A percentile compares a stretch with the other conserved stretches of the same genome.
phyloP scores from a whole-genome alignment of 2,113 vertebrate species.

The Lagopus muta region DNA sequence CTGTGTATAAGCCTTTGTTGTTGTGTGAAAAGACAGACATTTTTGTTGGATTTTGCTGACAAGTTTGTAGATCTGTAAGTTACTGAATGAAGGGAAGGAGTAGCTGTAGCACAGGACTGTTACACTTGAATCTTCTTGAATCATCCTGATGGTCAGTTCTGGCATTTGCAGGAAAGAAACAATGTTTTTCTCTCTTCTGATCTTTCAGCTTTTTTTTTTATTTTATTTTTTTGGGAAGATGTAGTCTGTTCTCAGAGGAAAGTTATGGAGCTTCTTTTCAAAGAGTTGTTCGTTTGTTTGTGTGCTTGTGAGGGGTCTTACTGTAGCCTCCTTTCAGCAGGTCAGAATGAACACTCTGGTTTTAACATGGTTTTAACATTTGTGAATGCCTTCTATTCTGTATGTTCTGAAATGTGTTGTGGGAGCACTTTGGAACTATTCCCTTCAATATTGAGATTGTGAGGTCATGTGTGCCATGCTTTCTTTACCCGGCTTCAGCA shows the following conservation, averaged over 20 bases:
- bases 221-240: no score
- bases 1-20: background rate
- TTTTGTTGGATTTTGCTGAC: background rate
- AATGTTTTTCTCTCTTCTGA: background rate
- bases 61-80: no score
- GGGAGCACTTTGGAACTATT: background rate
- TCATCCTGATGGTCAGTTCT: background rate
- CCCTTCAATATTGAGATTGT: background rate
- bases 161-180: background rate
- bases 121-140: background rate
- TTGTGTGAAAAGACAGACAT: background rate
- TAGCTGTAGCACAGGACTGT: accelerated
- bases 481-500: background rate
- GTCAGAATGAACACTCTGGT: background rate
- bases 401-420: background rate
- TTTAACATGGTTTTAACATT: constrained; percentile 1
- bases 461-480: background rate
- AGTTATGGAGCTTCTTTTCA: no score
- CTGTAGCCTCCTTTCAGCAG: background rate
- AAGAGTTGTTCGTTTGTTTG: background rate
- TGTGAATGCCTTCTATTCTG: no score
- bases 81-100: background rate
- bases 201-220: no score
- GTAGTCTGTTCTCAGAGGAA: no score
- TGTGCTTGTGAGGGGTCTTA: background rate